phyloP scores from a whole-genome alignment of 2,113 vertebrate genomes.

The Cisticola juncidis region DNA sequence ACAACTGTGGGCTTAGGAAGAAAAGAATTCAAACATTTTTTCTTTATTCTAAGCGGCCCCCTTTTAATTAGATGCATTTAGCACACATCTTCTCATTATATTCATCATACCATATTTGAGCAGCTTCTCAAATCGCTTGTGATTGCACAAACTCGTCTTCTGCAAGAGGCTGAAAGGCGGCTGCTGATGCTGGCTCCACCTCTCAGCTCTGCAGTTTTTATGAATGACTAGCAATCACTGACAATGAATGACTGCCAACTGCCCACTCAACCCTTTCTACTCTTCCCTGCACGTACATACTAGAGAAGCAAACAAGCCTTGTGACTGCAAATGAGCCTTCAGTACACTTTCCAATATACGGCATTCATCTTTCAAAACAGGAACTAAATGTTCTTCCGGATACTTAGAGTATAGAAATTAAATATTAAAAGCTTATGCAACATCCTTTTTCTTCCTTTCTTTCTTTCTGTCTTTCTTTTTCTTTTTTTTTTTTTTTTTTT shows the following conservation, averaged over 20 bases:
- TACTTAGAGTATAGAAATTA: slow-evolving; percentile 66
- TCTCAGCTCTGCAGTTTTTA: slow-evolving; percentile 71
- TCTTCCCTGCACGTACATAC: slow-evolving; percentile 58
- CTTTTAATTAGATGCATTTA: slow-evolving; percentile 54
- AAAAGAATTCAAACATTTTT: neutral
- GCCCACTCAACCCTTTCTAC: slow-evolving; percentile 77
- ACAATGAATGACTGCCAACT: slow-evolving; percentile 75
- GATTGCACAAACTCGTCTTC: slow-evolving; percentile 68
- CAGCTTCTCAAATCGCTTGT: slow-evolving; percentile 53
- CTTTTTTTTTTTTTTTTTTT: no score
- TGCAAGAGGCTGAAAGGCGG: slow-evolving; percentile 51
- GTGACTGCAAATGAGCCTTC: slow-evolving; percentile 69
- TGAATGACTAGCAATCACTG: slow-evolving; percentile 81
- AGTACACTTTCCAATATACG: slow-evolving; percentile 38
- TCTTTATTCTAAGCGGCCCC: neutral
- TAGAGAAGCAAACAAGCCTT: slow-evolving; percentile 56
- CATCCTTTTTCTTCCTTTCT: slow-evolving; percentile 21
- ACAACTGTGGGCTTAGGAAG: neutral
- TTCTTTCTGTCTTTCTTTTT: neutral
- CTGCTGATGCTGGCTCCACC: slow-evolving; percentile 65
- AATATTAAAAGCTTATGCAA: slow-evolving; percentile 68
- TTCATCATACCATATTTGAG: slow-evolving; percentile 25
- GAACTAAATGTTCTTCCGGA: slow-evolving; percentile 70
- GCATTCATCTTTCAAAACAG: slow-evolving; percentile 63
- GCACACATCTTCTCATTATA: slow-evolving; percentile 40